phyloP scores from a whole-genome alignment of 2,888 invertebrate species.

The Iphiclides podalirius region DNA sequence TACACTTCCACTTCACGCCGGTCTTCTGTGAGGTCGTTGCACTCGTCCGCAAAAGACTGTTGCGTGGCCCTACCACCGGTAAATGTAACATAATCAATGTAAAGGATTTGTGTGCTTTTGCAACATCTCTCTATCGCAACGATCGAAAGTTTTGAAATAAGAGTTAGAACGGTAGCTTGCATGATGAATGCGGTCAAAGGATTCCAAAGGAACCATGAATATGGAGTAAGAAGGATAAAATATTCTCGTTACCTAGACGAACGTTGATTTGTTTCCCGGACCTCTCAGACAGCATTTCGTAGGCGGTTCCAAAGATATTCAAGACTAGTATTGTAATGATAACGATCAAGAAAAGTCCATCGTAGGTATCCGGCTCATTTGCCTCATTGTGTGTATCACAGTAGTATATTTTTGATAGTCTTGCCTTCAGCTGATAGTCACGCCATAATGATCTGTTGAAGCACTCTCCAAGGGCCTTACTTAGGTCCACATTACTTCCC shows the following conservation, averaged over 20 bases:
- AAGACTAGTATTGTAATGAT: background rate
- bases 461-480: constrained; percentile 43
- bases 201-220: too few relatives aligned
- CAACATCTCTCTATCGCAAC: too few relatives aligned
- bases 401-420: constrained; percentile 20
- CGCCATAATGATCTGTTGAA: constrained; percentile 38
- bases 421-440: constrained; percentile 31
- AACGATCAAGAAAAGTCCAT: background rate
- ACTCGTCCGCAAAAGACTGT: too few relatives aligned
- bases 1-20: too few relatives aligned
- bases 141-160: too few relatives aligned
- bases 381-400: constrained; percentile 11
- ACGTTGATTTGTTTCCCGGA: background rate
- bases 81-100: too few relatives aligned
- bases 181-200: too few relatives aligned
- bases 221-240: too few relatives aligned
- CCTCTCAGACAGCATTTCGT: background rate
- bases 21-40: too few relatives aligned
- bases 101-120: too few relatives aligned
- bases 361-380: background rate
- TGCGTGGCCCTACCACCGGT: too few relatives aligned
- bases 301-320: background rate
- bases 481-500: constrained; percentile 11
- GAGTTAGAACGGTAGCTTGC: too few relatives aligned
- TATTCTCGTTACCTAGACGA: background rate